These are phyloP conservation scores for Tamias sibiricus DNA, from an alignment of 2,113 vertebrate genomes.

Conservation along the genomic window DNA sequence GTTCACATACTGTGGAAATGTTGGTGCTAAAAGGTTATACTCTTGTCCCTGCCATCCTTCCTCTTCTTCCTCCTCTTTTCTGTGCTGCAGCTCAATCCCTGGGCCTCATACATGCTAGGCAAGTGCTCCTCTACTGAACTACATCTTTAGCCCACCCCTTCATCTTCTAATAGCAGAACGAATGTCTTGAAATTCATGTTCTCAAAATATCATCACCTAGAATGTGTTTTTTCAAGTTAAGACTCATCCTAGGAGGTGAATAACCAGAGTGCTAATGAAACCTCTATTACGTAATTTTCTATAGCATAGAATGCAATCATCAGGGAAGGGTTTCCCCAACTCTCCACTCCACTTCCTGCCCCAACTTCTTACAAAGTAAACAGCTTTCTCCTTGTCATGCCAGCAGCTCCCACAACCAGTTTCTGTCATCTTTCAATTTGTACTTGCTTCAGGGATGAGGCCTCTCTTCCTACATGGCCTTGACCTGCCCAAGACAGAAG, in stretches of 20 bases:
- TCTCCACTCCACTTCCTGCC: neutral
- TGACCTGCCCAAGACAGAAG: neutral
- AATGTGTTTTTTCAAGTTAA: neutral
- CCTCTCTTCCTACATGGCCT: neutral
- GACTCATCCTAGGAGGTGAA: neutral
- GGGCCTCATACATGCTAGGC: too few species aligned
- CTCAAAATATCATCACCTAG: neutral
- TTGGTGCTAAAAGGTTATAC: neutral
- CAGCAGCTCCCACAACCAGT: neutral
- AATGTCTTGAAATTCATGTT: neutral
- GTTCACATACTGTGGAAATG: neutral
- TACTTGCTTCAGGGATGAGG: neutral
- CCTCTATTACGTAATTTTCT: neutral
- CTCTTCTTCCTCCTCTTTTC: neutral
- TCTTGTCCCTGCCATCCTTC: neutral
- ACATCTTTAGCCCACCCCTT: too few species aligned
- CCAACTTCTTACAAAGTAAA: neutral
- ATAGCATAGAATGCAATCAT: neutral
- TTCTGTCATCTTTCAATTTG: neutral
- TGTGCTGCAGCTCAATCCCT: neutral
- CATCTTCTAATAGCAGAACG: neutral
- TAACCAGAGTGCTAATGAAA: constrained; percentile 36
- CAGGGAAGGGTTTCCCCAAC: neutral
- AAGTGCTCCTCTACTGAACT: neutral
- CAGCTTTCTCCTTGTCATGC: neutral